Evolutionary conservation across 2,888 invertebrate genomes (phyloP).

Genomic region (Caenorhabditis imperialis): DNA sequence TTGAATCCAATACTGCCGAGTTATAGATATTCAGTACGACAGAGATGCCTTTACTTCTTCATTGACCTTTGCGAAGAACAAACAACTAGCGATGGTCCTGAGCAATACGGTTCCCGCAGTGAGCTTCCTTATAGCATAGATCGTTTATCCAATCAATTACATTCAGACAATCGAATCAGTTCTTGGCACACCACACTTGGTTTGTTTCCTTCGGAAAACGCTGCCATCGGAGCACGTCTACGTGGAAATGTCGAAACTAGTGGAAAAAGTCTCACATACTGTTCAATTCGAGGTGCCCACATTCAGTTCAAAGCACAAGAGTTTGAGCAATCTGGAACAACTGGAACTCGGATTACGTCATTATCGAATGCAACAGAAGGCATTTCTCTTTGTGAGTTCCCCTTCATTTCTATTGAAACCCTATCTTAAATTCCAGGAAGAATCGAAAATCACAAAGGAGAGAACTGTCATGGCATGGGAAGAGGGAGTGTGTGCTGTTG

Average conservation of each 20-base stretch:
- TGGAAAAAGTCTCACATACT: background rate
- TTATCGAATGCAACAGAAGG: constrained; percentile 1
- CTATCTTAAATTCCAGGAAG: background rate
- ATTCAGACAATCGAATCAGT: constrained; percentile 10
- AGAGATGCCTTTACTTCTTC: constrained; percentile 12
- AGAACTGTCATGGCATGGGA: background rate
- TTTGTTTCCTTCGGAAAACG: background rate
- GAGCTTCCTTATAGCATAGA: background rate
- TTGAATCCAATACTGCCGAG: background rate
- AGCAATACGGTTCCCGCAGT: constrained; percentile 13
- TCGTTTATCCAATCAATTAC: no score
- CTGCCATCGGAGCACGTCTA: background rate
- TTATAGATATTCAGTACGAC: constrained; percentile 23
- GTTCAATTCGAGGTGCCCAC: background rate
- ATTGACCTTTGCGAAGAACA: background rate
- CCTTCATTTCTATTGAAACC: no score
- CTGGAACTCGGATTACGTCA: background rate
- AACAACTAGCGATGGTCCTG: background rate
- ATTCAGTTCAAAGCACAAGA: background rate
- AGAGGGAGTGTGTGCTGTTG: constrained; percentile 1
- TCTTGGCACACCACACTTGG: constrained; percentile 10
- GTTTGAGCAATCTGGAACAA: constrained; percentile 12
- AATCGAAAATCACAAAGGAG: background rate
- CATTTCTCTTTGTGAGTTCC: background rate
- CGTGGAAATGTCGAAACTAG: constrained; percentile 7